phyloP scores from a whole-genome alignment of 2,888 invertebrate species.

The Julus scandinavius region DNA sequence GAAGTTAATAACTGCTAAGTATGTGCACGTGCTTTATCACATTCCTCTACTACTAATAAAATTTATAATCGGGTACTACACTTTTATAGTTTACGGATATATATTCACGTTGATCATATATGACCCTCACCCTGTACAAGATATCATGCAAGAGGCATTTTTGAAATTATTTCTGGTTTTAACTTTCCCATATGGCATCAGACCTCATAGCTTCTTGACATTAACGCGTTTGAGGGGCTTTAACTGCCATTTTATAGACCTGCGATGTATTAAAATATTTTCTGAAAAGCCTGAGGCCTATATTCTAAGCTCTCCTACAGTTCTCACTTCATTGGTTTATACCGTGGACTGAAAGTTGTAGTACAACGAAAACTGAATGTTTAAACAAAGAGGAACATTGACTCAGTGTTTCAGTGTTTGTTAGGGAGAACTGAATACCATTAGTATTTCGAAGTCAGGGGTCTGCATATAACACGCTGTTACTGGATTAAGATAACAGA shows the following conservation, averaged over 20 bases:
- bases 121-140: neutral
- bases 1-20: constrained; percentile 16
- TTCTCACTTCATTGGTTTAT: neutral
- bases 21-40: constrained; percentile 25
- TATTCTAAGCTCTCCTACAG: neutral
- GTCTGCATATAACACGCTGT: too few species aligned
- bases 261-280: constrained; percentile 7
- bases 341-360: neutral
- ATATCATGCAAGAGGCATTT: neutral
- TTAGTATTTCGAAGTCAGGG: too few species aligned
- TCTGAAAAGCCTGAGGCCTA: neutral
- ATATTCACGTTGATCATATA: neutral
- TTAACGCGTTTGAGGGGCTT: neutral
- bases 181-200: neutral
- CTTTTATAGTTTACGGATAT: constrained; percentile 35
- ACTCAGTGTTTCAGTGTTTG: too few species aligned
- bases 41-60: constrained; percentile 37
- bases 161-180: neutral
- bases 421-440: too few species aligned
- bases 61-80: constrained; percentile 16
- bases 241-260: neutral
- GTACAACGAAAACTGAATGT: neutral
- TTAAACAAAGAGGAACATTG: neutral
- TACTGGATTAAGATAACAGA: too few species aligned
- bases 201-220: neutral